Evolutionary conservation across 2,113 vertebrate species (phyloP).

Genomic region (Apeltes quadracus): DNA sequence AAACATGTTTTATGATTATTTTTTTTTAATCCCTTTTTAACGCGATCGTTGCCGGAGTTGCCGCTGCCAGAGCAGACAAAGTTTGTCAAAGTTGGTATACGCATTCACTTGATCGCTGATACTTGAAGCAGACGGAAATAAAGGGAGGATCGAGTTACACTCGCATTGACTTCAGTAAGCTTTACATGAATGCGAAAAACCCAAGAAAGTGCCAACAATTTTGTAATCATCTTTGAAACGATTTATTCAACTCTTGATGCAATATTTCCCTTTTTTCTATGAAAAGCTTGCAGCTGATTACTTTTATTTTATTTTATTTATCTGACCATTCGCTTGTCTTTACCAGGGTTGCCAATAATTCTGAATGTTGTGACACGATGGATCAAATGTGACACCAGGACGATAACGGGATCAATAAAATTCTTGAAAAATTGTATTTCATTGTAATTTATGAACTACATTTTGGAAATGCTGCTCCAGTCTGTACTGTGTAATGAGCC

Average conservation of each 20-base stretch:
- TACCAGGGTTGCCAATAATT: slow-evolving; percentile 59
- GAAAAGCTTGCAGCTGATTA: slow-evolving; percentile 33
- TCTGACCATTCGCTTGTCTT: slow-evolving; percentile 40
- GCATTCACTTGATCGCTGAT: slow-evolving; percentile 3
- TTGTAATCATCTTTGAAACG: slow-evolving; percentile 33
- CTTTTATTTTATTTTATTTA: slow-evolving; percentile 50
- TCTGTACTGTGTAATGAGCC: background rate
- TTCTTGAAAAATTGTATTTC: slow-evolving; percentile 20
- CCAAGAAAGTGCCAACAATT: slow-evolving; percentile 71
- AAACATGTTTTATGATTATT: background rate
- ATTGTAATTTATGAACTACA: slow-evolving; percentile 25
- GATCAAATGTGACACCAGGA: slow-evolving; percentile 43
- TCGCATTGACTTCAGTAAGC: slow-evolving; percentile 11
- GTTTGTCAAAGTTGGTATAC: background rate
- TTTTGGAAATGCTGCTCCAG: background rate
- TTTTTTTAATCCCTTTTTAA: slow-evolving; percentile 1
- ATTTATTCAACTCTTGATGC: slow-evolving; percentile 24
- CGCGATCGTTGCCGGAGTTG: slow-evolving; percentile 4
- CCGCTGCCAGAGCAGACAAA: slow-evolving; percentile 11
- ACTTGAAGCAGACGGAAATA: slow-evolving; percentile 8
- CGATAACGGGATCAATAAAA: slow-evolving; percentile 51
- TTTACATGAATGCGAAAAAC: slow-evolving; percentile 61
- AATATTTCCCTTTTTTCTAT: slow-evolving; percentile 43
- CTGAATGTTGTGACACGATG: slow-evolving; percentile 50
- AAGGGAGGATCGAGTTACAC: background rate